phyloP scores from a whole-genome alignment of 2,888 invertebrate genomes.

The Bugula neritina region DNA sequence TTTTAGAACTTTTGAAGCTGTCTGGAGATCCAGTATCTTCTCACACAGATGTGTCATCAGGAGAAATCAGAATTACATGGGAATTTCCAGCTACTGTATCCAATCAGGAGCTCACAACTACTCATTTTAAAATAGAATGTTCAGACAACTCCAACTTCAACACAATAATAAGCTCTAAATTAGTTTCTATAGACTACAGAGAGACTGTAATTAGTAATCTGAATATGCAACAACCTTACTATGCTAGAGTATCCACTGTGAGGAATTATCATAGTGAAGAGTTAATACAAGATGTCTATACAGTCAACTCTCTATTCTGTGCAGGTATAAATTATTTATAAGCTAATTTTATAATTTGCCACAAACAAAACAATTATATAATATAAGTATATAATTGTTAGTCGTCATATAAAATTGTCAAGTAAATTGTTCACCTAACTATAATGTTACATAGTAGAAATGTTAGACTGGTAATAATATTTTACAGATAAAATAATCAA shows the following conservation, averaged over 20 bases:
- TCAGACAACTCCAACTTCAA: neutral
- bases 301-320: neutral
- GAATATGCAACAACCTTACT: neutral
- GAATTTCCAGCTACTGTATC: neutral
- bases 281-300: neutral
- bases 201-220: neutral
- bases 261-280: conserved; percentile 5
- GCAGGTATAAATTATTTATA: neutral
- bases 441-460: too few relatives aligned
- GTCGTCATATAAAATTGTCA: too few relatives aligned
- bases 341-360: too few relatives aligned
- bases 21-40: neutral
- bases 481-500: too few relatives aligned
- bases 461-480: too few relatives aligned
- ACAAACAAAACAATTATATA: too few relatives aligned
- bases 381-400: too few relatives aligned
- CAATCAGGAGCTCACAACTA: neutral
- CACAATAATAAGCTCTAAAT: neutral
- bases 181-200: neutral
- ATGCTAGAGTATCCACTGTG: conserved; percentile 1
- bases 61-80: neutral
- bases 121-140: neutral
- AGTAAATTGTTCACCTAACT: too few relatives aligned
- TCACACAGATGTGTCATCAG: neutral
- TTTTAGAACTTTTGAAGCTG: neutral